A percentile compares a stretch with the other conserved stretches of the same genome.
Conservation (phyloP, 2,113 vertebrate species). For the Hippocampus comes region DNA sequence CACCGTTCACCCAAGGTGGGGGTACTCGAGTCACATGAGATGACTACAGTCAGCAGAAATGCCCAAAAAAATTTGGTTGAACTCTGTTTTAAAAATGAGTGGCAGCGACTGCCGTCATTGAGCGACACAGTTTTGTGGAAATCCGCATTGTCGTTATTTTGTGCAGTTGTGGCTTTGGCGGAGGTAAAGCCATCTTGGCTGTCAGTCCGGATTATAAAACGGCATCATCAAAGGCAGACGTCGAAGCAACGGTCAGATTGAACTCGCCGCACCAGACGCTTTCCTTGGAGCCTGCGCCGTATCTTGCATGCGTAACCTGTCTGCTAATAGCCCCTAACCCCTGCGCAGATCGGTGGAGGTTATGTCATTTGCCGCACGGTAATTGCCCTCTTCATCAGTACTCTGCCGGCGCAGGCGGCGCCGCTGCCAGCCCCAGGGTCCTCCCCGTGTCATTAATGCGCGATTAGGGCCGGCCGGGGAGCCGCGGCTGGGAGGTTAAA, state of each 20-base stretch:
- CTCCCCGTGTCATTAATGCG: constrained; percentile 99
- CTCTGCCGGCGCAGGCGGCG: constrained; percentile 92
- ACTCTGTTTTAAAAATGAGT: no score
- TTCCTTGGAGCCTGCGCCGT: constrained; percentile 46
- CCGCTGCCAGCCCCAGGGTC: constrained; percentile 86
- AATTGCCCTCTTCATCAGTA: constrained; percentile 73
- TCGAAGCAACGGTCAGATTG: constrained; percentile 36
- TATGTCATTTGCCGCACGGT: constrained; percentile 59
- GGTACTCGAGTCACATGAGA: no score
- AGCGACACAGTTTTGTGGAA: no score
- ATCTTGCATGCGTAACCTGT: constrained; percentile 59
- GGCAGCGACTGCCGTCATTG: no score
- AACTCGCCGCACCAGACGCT: constrained; percentile 45
- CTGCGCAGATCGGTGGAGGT: constrained; percentile 62
- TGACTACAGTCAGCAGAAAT: no score
- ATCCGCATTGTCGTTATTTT: no score
- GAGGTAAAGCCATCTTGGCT: not conserved
- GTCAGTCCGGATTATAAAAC: constrained; percentile 12
- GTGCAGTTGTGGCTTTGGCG: no score
- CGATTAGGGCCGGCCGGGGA: constrained; percentile 98
- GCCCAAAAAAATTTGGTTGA: no score
- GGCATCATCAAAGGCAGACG: constrained; percentile 1
- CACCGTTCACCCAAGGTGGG: no score
- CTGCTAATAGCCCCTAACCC: constrained; percentile 60
- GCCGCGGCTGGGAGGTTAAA: constrained; percentile 99